Conservation (phyloP, 2,797 vertebrate species). For the Coranthus polyacanthus region DNA sequence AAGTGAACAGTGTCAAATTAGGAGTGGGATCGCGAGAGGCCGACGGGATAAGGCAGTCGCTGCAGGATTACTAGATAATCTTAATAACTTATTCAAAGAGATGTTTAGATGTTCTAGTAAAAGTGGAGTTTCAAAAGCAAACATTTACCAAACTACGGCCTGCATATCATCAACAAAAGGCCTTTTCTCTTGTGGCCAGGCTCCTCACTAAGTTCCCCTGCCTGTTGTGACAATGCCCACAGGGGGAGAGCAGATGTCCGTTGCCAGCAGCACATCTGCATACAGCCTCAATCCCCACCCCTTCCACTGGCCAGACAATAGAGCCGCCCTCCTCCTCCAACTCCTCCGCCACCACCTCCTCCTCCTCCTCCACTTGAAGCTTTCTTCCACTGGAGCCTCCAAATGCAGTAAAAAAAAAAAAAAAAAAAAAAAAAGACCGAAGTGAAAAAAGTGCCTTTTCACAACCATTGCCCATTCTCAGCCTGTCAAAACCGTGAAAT, state of each 20-base stretch:
- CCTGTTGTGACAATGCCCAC: constrained; percentile 82
- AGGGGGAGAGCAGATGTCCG: constrained; percentile 80
- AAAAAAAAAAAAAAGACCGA: not conserved
- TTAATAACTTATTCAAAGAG: constrained; percentile 25
- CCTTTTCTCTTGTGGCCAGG: constrained; percentile 60
- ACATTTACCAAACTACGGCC: constrained; percentile 48
- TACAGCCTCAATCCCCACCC: constrained; percentile 79
- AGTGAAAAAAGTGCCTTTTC: constrained; percentile 18
- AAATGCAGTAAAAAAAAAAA: constrained; percentile 56
- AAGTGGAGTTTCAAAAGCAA: constrained; percentile 42
- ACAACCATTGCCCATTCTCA: constrained; percentile 32
- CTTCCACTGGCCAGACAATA: constrained; percentile 85
- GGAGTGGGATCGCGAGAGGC: constrained; percentile 15
- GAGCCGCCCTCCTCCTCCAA: constrained; percentile 68
- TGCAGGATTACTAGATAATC: not conserved
- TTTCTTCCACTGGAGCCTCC: constrained; percentile 70
- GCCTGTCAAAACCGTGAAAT: constrained; percentile 48
- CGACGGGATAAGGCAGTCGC: not conserved
- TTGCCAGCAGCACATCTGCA: constrained; percentile 86
- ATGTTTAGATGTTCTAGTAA: constrained; percentile 34
- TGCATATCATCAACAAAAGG: constrained; percentile 65
- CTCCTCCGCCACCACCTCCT: constrained; percentile 64
- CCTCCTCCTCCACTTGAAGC: constrained; percentile 73
- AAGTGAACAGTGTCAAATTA: constrained; percentile 3
- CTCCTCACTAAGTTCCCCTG: constrained; percentile 71